Conservation (phyloP, 2,888 invertebrate genomes). For the Mythimna pallens region DNA sequence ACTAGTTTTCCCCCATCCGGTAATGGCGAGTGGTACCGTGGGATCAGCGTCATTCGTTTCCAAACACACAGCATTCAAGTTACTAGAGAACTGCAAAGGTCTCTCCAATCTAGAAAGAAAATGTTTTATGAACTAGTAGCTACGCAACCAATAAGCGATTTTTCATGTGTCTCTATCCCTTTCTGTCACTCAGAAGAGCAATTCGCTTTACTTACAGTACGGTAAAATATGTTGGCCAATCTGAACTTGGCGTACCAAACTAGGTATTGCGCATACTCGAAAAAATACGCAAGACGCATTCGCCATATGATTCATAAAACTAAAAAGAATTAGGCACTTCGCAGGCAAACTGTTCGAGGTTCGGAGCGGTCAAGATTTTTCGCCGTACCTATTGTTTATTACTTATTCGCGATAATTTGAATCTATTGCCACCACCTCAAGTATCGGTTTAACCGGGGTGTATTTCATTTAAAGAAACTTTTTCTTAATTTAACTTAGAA, state of each 20-base stretch:
- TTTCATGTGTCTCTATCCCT: neutral
- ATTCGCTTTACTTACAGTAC: neutral
- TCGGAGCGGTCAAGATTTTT: too few relatives aligned
- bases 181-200: neutral
- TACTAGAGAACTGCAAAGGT: slow-evolving; percentile 71
- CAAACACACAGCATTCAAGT: slow-evolving; percentile 80
- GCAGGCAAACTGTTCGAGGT: too few relatives aligned
- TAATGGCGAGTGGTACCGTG: slow-evolving; percentile 75
- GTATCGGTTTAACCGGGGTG: too few relatives aligned
- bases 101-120: slow-evolving; percentile 73
- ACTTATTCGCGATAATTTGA: too few relatives aligned
- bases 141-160: neutral
- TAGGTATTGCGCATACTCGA: too few relatives aligned
- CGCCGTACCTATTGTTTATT: too few relatives aligned
- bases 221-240: neutral
- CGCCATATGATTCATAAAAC: too few relatives aligned
- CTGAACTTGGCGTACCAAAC: too few relatives aligned
- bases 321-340: too few relatives aligned
- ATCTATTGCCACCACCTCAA: too few relatives aligned
- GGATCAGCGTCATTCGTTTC: slow-evolving; percentile 77
- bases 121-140: neutral
- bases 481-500: too few relatives aligned
- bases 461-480: too few relatives aligned
- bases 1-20: slow-evolving; percentile 86
- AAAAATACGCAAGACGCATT: neutral